Evolutionary conservation across 2,888 invertebrate species (phyloP).

Genomic region (Altica lythri): DNA sequence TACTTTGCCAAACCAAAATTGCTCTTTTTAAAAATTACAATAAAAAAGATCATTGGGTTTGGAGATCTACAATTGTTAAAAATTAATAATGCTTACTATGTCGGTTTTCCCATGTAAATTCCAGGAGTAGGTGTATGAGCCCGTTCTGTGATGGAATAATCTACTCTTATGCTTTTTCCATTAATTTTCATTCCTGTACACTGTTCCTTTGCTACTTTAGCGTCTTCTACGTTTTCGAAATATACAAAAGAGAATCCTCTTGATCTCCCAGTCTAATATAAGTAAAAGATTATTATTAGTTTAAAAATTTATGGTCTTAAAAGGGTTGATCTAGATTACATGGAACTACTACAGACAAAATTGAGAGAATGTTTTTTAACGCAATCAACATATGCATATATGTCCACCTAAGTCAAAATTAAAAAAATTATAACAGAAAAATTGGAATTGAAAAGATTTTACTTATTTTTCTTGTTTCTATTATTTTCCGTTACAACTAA

Average conservation of each 20-base stretch:
- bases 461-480: too few relatives aligned
- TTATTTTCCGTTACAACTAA: too few relatives aligned
- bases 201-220: constrained; percentile 90
- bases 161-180: constrained; percentile 89
- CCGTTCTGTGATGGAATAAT: constrained; percentile 93
- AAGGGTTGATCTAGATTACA: too few relatives aligned
- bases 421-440: constrained; percentile 8
- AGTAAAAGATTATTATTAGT: too few relatives aligned
- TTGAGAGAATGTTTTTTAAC: too few relatives aligned
- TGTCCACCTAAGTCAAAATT: neutral
- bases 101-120: constrained; percentile 94
- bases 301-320: too few relatives aligned
- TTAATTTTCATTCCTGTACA: constrained; percentile 95
- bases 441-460: constrained; percentile 13
- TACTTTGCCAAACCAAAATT: constrained; percentile 27
- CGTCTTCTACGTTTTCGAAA: constrained; percentile 85
- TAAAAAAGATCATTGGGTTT: constrained; percentile 14
- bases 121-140: constrained; percentile 98
- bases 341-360: too few relatives aligned
- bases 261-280: constrained; percentile 92
- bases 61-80: constrained; percentile 1
- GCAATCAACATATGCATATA: too few relatives aligned
- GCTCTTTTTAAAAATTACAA: constrained; percentile 4
- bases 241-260: constrained; percentile 98
- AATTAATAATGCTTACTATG: constrained; percentile 60